Percentiles rank a stretch among this genome's conserved stretches.
phyloP scores from a whole-genome alignment of 92 coral and sea anemone species.

The Parazoanthus atlanticus region DNA sequence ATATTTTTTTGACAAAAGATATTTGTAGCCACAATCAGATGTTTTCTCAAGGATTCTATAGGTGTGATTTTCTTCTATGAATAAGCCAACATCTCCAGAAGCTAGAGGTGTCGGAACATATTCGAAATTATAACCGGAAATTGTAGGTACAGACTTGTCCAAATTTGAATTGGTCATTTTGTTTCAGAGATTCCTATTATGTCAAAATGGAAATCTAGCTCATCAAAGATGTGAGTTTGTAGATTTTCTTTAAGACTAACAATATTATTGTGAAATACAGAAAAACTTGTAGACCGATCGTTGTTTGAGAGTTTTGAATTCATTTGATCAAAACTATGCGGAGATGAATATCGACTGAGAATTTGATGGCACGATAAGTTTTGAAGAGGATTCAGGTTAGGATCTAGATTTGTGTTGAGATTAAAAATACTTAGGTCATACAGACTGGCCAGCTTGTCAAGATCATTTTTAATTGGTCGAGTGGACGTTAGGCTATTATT shows the following conservation, averaged over 20 bases:
- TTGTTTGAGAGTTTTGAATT: constrained; percentile 18
- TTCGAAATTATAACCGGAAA: constrained; percentile 6
- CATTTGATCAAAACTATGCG: constrained; percentile 12
- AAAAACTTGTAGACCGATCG: not conserved
- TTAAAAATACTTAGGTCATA: constrained; percentile 7
- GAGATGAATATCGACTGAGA: constrained; percentile 8
- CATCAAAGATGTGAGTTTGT: not conserved
- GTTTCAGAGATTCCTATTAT: constrained; percentile 29
- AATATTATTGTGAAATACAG: not conserved
- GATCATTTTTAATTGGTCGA: too few species aligned
- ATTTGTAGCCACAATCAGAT: too few species aligned
- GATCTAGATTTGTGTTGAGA: constrained; percentile 38
- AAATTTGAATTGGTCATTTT: constrained; percentile 15
- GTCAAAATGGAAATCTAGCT: not conserved
- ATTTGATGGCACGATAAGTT: not conserved
- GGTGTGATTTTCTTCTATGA: too few species aligned
- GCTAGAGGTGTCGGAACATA: not conserved
- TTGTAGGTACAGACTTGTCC: too few species aligned
- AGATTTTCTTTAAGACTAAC: not conserved
- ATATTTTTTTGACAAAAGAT: too few species aligned
- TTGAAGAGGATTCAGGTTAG: too few species aligned
- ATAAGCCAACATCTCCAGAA: too few species aligned
- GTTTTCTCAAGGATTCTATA: too few species aligned
- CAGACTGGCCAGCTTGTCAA: too few species aligned
- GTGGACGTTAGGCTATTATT: not conserved